These are phyloP conservation scores for Macrosiphum euphorbiae DNA, from an alignment of 2,888 invertebrate genomes.

Conservation along the genomic window DNA sequence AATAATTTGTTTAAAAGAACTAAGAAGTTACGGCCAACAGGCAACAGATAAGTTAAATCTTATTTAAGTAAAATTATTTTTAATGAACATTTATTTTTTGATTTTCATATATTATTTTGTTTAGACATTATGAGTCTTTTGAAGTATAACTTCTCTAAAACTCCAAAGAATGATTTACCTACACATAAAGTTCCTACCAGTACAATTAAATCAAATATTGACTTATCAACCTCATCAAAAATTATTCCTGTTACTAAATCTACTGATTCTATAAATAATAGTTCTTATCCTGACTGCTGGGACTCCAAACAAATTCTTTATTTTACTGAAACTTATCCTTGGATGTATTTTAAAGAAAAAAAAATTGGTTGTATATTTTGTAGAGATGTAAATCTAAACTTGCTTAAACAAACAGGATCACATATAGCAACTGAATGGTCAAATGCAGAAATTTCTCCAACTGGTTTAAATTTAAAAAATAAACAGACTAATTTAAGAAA, in stretches of 20 bases:
- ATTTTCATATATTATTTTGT: constrained; percentile 9
- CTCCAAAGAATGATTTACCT: constrained; percentile 14
- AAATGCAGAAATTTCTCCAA: constrained; percentile 28
- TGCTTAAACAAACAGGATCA: constrained; percentile 3
- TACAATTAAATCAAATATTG: not conserved
- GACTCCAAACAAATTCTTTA: constrained; percentile 27
- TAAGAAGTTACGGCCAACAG: not conserved
- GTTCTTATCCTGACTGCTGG: not conserved
- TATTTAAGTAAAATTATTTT: constrained; percentile 11
- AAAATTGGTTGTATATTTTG: not conserved
- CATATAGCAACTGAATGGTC: constrained; percentile 24
- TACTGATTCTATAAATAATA: not conserved
- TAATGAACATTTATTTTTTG: not conserved
- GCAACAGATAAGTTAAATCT: not conserved
- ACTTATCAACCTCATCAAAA: not conserved
- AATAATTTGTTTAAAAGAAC: constrained; percentile 3
- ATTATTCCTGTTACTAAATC: too few relatives aligned
- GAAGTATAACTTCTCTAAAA: constrained; percentile 18
- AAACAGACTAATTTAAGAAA: constrained; percentile 25
- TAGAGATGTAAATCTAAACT: constrained; percentile 5
- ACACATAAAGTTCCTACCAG: not conserved
- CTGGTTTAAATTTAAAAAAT: constrained; percentile 24
- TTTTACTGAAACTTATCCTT: constrained; percentile 34
- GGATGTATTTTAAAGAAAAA: constrained; percentile 43
- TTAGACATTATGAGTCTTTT: constrained; percentile 20